Evolutionary conservation across 1,140 invertebrate genomes (phyloP), one percentile per base, ranked within the genome.

Genomic region (Leptopilina clavipes): DNA sequence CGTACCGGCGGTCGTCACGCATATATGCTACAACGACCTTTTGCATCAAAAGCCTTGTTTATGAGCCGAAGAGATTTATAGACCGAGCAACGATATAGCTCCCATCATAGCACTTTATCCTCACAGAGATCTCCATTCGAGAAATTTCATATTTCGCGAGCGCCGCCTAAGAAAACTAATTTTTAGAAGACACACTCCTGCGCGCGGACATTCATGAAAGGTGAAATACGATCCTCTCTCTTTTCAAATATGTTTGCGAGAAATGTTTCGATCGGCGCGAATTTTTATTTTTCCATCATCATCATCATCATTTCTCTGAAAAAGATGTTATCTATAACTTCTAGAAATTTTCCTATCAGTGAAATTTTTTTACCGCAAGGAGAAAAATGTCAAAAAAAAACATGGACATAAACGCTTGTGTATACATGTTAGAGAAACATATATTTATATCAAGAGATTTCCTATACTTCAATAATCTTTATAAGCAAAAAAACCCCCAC

Each of bases 41-140:
- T 87, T 85, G 85, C 88, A 85, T 86, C 87, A 87, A 89, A 88
- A 86, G 86, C 86, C 84, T 87, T 88, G 87, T 90, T 90, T 89
- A 89, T 88, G 87, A 83, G 56, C 87, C 86, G 87, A 83, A 78
- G 80, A 88, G 87, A 90, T 90, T 89, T 89, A 90, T 89, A 86
- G 88, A 82, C 76, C 72, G 77, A 74, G 76, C 71, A 81, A 78
- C 76, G 77, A 86, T 85, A 83, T 83, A 84, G 81, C 83, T 59
- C 25, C 74, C 76, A 82, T 79, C 79, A 54, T 76, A 80, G 77
- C 81, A 80, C 84, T 84, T 79, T 82, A 83, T 83, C 79, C 80
- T 83, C 73, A 71, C 75, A 76, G 82, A 81, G 83, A 86, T 87
- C 83, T 78, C n/a, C 59, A 74, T 70, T 70, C 73, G 54, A 25